A percentile compares a stretch with the other conserved stretches of the same genome.
Conservation (phyloP, 2,888 invertebrate species). For the Agrotis clavis region DNA sequence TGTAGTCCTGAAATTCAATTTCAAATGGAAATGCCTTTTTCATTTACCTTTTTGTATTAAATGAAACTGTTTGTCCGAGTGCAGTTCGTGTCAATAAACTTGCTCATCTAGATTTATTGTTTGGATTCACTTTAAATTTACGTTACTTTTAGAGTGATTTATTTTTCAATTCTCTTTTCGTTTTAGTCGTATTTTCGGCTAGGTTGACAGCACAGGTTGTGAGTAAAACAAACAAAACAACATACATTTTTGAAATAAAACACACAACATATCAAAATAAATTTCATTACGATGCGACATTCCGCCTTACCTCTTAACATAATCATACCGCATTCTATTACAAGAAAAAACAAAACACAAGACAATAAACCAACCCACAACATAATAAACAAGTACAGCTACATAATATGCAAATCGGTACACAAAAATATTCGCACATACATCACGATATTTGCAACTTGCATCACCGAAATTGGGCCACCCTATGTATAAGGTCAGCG, state of each 20-base stretch:
- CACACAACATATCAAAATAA: not conserved
- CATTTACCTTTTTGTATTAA: constrained; percentile 21
- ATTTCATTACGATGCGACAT: not conserved
- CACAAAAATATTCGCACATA: constrained; percentile 40
- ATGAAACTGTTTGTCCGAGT: constrained; percentile 28
- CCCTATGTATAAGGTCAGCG: constrained; percentile 69
- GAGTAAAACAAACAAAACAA: not conserved
- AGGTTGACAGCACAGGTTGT: no score
- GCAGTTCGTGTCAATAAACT: constrained; percentile 21
- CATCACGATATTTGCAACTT: constrained; percentile 63
- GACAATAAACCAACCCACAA: not conserved
- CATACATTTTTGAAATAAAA: not conserved
- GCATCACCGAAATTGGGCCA: constrained; percentile 67
- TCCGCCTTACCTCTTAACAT: not conserved
- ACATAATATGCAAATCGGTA: constrained; percentile 25
- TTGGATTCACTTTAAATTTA: not conserved
- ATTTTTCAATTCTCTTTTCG: not conserved
- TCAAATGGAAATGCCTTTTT: constrained; percentile 35
- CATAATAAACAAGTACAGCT: no score
- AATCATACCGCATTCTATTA: not conserved
- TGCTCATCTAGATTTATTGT: constrained; percentile 17
- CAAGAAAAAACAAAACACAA: constrained; percentile 6
- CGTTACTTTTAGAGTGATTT: not conserved
- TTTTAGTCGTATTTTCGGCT: not conserved
- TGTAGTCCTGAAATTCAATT: constrained; percentile 40